Base-by-base conservation (phyloP, 2,888 invertebrate species). In the Mythimna ferrago region DNA sequence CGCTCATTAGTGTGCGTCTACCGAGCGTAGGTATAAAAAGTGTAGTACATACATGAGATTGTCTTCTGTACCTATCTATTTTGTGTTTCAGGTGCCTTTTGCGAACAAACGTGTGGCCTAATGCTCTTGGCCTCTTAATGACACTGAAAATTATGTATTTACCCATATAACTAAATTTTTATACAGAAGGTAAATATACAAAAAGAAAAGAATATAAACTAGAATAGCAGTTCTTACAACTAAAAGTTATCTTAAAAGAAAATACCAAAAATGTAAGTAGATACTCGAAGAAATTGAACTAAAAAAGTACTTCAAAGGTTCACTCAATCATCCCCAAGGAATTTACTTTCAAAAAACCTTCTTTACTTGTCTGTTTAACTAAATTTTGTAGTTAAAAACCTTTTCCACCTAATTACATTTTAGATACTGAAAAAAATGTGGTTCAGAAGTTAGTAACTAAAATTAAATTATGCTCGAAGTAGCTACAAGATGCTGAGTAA, bases 381-480 rank as follows among this genome's bases (percentile, higher is more conserved):
- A 32, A 4, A 48, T 63, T 63, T 51, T 14, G 1, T 41, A 32
- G n/a, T 2, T 21, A 77, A 69, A 58, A 77, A 51, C 26, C 41
- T 72, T 32, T 63, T 73, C n/a, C 48, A 51, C 9, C 1, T 48
- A 51, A 80, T 73, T 26, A 51, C 6, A 9, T 78, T 74, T 71
- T 41, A 48, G 16, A 41, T 56, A 54, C 21, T 26, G 11, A 41
- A 41, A 71, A 62, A 48, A 56, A 78, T 56, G 38, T 21, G 54
- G 78, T 54, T 71, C 4, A 41, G 35, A 41, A 32, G 19, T 71
- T 61, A 14, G 16, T 19, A 38, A 61, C 6, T 1, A 48, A 73
- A 73, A 62, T 73, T 66, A 38, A 62, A 66, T 79, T 73, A 62
- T 19, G 51, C 56, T 41, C 41, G 2, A 64, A 78, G 54, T 44